Evolutionary conservation across 2,888 invertebrate genomes (phyloP).

Genomic region (Saturnia japonica): DNA sequence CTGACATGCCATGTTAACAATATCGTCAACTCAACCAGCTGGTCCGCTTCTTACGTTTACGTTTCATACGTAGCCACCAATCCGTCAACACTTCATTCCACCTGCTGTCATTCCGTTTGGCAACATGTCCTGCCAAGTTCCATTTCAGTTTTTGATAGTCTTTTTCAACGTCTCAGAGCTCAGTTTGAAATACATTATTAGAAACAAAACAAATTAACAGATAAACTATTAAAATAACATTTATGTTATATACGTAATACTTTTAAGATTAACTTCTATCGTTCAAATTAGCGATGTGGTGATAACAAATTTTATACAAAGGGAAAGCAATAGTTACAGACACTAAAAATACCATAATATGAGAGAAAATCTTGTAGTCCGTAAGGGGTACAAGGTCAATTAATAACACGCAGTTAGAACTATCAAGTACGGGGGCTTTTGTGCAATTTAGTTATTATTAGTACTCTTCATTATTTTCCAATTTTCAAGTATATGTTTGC

Average conservation of each 20-base stretch:
- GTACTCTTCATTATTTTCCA: constrained; percentile 40
- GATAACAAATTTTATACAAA: not conserved
- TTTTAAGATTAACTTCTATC: not conserved
- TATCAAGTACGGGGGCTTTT: constrained; percentile 11
- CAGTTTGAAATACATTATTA: not conserved
- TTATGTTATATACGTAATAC: not conserved
- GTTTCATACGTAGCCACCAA: too few species aligned
- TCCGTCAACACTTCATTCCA: too few species aligned
- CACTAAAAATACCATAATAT: not conserved
- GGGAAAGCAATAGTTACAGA: not conserved
- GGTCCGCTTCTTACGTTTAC: too few species aligned
- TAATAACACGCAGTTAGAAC: constrained; percentile 7
- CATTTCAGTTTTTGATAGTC: too few species aligned
- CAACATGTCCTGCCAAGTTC: too few species aligned
- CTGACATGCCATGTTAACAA: too few species aligned
- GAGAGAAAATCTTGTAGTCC: not conserved
- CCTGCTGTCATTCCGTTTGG: too few species aligned
- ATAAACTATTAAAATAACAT: not conserved
- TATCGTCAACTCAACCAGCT: too few species aligned
- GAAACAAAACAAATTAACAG: not conserved
- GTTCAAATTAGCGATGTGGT: not conserved
- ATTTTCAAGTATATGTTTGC: constrained; percentile 36
- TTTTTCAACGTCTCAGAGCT: too few species aligned
- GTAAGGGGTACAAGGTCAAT: constrained; percentile 15
- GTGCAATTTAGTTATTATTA: constrained; percentile 20